Evolutionary conservation across 2,797 vertebrate species (phyloP), one percentile per base, ranked within the genome.

Genomic region (Poecilia velifera): DNA sequence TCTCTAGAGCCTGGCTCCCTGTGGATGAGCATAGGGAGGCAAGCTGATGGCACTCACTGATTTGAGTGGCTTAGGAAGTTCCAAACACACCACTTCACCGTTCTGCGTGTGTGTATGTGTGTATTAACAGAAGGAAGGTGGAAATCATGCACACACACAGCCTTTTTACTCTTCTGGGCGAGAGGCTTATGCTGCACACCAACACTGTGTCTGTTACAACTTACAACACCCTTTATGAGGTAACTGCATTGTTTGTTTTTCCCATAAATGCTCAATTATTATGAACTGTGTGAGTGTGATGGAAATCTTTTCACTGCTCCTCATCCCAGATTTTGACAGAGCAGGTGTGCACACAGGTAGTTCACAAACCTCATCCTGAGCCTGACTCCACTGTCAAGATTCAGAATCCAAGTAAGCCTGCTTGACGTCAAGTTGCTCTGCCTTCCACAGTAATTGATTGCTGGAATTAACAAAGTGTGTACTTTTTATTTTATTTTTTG

Each of bases 101-200:
- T 86, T 77, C 31, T 81, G 18, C 16, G 18, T 83, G 68, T 82
- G 73, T 80, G 68, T 76, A 81, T 86, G 76, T 82, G 79, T 92
- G 76, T 91, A 57, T 86, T 84, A 77, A 16, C 90, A 99, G 98
- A 92, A 95, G 98, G 84, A 99, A 99, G 94, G 97, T 99, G 89
- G 98, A 99, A 95, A 98, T 99, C 90, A 99, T 99, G 98, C 98
- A 99, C 87, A 98, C 97, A 51, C 97, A 99, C 91, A 99, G 98
- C 87, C 97, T 99, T 76, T 99, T 99, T 87, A 98, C 98, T 45
- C 97, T 99, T 66, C 96, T 99, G 78, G 97, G 98, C 80, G 98
- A 99, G 89, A 95, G 96, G 77, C 95, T 99, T 86, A 97, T 98
- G 97, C 91, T 97, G 74, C 97, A 98, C 94, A 97, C 97, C 81